Evolutionary conservation across 1,140 invertebrate genomes (phyloP), one percentile per base, ranked within the genome.

Genomic region (Meloidogyne exigua): DNA sequence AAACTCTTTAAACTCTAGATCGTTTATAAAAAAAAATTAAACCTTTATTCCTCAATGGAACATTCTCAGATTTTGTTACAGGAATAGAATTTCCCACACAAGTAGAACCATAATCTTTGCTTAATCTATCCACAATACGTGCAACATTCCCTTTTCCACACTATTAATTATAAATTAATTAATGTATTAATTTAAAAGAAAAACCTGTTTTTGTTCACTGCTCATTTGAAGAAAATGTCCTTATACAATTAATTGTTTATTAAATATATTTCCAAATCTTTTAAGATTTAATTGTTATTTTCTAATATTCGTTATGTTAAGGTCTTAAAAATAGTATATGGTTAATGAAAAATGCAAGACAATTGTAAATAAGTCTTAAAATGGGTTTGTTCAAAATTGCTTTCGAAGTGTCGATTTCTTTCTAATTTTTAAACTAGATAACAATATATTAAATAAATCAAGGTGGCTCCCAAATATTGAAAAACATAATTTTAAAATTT

Each of bases 81-180:
- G 21, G 9, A 9, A 13, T 42, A 68, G 66, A 7, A 21, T 32
- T 73, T n/a, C 28, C 57, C n/a, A 73, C 63, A 64, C 4, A 5
- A 12, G 10, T n/a, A 23, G 65, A 73, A n/a, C 65, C 71, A 25
- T 73, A 62, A 36, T 79, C 44, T 65, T 74, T 83, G 39, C 68
- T 76, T 13, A 78, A 39, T 25, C 70, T 39, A 26, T 72, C 62
- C 23, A 68, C 67, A 66, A 71, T 62, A 25, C 74, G 71, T 13
- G 79, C 67, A 57, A 80, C 66, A 36, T 76, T 72, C 68, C 77
- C 69, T 57, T 57, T 76, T 25, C 71, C 74, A 36, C 65, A 25
- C 74, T 76, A 21, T 21, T 26, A 67, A 67, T 28, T 39, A 10
- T 39, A 28, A 28, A 68, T 68, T 36, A 68, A 32, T 68, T 68